These are phyloP conservation scores for Eilema depressum DNA, from an alignment of 2,888 invertebrate genomes.

Conservation along the genomic window DNA sequence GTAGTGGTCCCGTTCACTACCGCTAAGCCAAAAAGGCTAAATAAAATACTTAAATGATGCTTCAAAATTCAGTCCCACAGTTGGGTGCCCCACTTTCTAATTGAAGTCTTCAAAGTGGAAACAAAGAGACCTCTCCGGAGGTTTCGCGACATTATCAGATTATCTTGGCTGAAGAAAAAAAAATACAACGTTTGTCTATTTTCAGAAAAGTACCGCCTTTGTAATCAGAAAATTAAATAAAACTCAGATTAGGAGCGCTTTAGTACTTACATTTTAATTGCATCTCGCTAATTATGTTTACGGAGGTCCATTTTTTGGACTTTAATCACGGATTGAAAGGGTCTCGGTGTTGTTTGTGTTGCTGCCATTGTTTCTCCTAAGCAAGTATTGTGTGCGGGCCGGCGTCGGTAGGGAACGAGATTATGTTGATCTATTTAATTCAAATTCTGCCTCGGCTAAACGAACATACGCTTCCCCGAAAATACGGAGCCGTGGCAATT, in stretches of 20 bases:
- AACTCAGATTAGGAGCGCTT: conserved; percentile 52
- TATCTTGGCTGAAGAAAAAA: conserved; percentile 42
- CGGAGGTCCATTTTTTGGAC: conserved; percentile 42
- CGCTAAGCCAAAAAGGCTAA: no score
- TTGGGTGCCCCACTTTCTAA: conserved; percentile 31
- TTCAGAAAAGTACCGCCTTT: conserved; percentile 47
- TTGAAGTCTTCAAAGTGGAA: conserved; percentile 43
- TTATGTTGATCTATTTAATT: conserved; percentile 25
- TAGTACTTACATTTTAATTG: conserved; percentile 54
- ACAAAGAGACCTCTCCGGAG: conserved; percentile 44
- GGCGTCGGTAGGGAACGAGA: conserved; percentile 12
- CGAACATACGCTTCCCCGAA: conserved; percentile 18
- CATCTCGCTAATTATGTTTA: conserved; percentile 51
- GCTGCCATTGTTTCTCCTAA: conserved; percentile 37
- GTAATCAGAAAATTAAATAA: conserved; percentile 56
- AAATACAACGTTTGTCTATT: conserved; percentile 49
- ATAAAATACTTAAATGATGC: conserved; percentile 9
- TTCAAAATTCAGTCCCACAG: conserved; percentile 28
- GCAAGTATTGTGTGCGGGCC: conserved; percentile 30
- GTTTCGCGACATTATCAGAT: conserved; percentile 52
- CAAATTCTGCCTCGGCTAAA: conserved; percentile 20
- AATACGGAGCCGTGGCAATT: conserved; percentile 18
- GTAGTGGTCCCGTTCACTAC: no score
- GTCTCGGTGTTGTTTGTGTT: conserved; percentile 42
- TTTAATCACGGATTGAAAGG: conserved; percentile 48